Evolutionary conservation across 2,888 invertebrate species (phyloP).

Genomic region (Cheilosia soror): DNA sequence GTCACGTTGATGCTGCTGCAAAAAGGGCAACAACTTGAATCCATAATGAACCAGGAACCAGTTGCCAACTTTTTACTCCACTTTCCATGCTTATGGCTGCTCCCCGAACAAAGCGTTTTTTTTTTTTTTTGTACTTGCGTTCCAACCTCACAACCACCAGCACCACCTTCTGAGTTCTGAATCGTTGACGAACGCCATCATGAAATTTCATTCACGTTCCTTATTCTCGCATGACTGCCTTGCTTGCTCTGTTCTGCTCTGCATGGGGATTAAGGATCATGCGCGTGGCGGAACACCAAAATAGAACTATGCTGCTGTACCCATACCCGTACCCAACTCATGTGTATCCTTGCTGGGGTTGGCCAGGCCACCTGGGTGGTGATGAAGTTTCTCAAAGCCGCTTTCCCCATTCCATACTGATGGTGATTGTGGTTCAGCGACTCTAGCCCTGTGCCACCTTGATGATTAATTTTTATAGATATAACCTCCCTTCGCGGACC

Average conservation of each 20-base stretch:
- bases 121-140: slow-evolving; percentile 29
- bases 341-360: slow-evolving; percentile 54
- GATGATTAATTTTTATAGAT: slow-evolving; percentile 58
- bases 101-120: slow-evolving; percentile 20
- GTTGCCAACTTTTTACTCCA: slow-evolving; percentile 73
- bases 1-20: slow-evolving; percentile 69
- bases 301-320: neutral
- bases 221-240: slow-evolving; percentile 73
- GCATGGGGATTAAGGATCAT: slow-evolving; percentile 67
- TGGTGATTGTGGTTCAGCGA: slow-evolving; percentile 23
- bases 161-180: slow-evolving; percentile 27
- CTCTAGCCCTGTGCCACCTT: slow-evolving; percentile 30
- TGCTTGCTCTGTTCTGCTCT: slow-evolving; percentile 23
- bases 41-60: slow-evolving; percentile 72
- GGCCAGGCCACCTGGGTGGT: slow-evolving; percentile 62
- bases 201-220: slow-evolving; percentile 73
- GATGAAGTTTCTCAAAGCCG: slow-evolving; percentile 8
- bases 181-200: slow-evolving; percentile 72
- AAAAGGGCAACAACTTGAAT: slow-evolving; percentile 44
- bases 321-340: neutral
- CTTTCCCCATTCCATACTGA: neutral
- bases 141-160: slow-evolving; percentile 26
- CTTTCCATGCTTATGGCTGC: slow-evolving; percentile 52
- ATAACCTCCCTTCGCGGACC: neutral
- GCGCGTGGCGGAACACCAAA: slow-evolving; percentile 53